Evolutionary conservation across 2,888 invertebrate genomes (phyloP), one percentile per base, ranked within the genome.

Genomic region (Petrolisthes cinctipes): DNA sequence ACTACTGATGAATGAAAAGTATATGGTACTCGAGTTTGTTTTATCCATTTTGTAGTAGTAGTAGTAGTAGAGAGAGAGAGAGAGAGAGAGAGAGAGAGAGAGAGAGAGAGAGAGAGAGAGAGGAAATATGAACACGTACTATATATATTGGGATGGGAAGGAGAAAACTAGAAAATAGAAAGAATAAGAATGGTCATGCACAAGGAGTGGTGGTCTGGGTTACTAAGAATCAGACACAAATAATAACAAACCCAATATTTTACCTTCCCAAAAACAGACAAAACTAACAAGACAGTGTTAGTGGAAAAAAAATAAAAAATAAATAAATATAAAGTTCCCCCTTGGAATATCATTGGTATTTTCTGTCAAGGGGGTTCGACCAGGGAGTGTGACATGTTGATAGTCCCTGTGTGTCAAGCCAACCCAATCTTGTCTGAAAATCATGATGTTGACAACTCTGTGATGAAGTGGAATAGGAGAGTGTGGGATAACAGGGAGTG

Each of bases 81-180:
- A 14, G 53, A 54, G 54, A 79, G 79, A 53, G 53, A 53, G 79
- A 79, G 79, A 79, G 54, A 79, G 56, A 79, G 79, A 54, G 53
- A 11, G 79, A 79, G 79, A 79, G 53, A 53, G 79, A 54, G 79
- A 79, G 17, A 54, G 54, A 79, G 79, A 53, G 53, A 54, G 79
- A 79, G 79, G 20, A 56, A 20, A 17, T 14, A 56, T 5, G 20
- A 17, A 37, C 5, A 56, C 5, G 56, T n/a, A 51, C 9, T 9
- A 78, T 23, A 37, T 6, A 51, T 37, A 51, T 7, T 6, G 14
- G 53, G n/a, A n/a, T 6, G 20, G 51, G 53, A 53, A n/a, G n/a
- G 23, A 23, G n/a, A 20, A 78, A n/a, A 37, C 17, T 7, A 53
- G 78, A 20, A 5, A 6, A 37, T 7, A 20, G 53, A 78, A n/a